Percentiles rank a stretch among this genome's conserved stretches.
Evolutionary conservation across 2,797 vertebrate genomes (phyloP).

Genomic region (Melanitta fusca): DNA sequence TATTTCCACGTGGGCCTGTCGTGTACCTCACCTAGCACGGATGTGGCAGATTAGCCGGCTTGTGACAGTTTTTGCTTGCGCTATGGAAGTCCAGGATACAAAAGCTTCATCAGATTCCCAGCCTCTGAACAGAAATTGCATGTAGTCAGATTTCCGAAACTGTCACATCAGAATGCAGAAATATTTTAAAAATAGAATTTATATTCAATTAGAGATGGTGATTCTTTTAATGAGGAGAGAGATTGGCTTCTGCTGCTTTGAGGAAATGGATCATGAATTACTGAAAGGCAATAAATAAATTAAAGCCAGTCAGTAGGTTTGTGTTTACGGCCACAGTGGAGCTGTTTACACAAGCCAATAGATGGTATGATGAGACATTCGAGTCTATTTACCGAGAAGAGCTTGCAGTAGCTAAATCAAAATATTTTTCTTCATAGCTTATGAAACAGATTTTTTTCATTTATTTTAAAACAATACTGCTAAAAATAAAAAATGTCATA

Average conservation of each 20-base stretch:
- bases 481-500: background rate
- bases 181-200: background rate
- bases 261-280: background rate
- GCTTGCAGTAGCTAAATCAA: background rate
- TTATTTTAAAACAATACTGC: background rate
- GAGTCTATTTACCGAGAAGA: background rate
- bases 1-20: background rate
- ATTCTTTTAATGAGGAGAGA: background rate
- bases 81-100: background rate
- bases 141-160: background rate
- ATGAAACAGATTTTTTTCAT: background rate
- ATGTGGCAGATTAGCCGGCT: background rate
- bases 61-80: background rate
- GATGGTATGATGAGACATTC: background rate
- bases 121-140: background rate
- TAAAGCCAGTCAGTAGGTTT: background rate
- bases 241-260: background rate
- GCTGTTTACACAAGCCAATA: background rate
- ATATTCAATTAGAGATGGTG: background rate
- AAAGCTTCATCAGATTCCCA: background rate
- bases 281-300: conserved; percentile 12
- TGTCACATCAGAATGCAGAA: background rate
- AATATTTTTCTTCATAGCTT: background rate
- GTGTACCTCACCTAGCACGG: background rate
- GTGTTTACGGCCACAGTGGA: background rate